Evolutionary conservation across 2,888 invertebrate genomes (phyloP), one percentile per base, ranked within the genome.

Genomic region (Halocaridina rubra): DNA sequence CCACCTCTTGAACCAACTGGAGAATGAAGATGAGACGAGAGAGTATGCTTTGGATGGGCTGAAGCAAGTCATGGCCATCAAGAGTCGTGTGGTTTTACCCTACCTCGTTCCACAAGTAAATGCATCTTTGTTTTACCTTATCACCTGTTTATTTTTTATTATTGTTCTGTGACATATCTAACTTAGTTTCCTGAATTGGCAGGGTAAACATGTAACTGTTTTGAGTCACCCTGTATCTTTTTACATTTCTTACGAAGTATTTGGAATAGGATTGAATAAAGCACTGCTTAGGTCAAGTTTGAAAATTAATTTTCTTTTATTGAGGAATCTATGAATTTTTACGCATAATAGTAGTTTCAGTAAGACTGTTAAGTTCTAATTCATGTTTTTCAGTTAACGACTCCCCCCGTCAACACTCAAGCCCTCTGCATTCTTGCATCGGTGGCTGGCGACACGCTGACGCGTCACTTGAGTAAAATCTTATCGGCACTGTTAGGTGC

Each of bases 51-150:
- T 99, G 88, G 99, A 99, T 91, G 99, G 99, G 24, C 93, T 99
- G 89, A 94, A 97, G 84, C 98, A 98, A 93, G 96, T 99, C 59
- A 98, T 99, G 97, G 95, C 96, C 16, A 96, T 98, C 84, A 99
- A 98, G 92, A 97, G 98, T 0, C 93, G 96, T 89, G 98, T 97
- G 0, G 98, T 99, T 80, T 92, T 99, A 89, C 99, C 99, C 0
- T 98, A 98, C 92, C 93, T 99, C 87, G 95, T 99, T 86, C 99
- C 99, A 3, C 87, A 86, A 74, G 86, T 86, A 81, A 33, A 29
- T 30, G 2, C 33, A 5, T 22, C 3, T 22, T 19, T 59, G n/a
- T n/a, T n/a, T n/a, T n/a, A n/a, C n/a, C n/a, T n/a, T n/a, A n/a
- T n/a, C n/a, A 24, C n/a, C n/a, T 10, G 4, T 22, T 29, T 74